Evolutionary conservation across 2,113 vertebrate genomes (phyloP).

Genomic region (Hippocampus mohnikei): DNA sequence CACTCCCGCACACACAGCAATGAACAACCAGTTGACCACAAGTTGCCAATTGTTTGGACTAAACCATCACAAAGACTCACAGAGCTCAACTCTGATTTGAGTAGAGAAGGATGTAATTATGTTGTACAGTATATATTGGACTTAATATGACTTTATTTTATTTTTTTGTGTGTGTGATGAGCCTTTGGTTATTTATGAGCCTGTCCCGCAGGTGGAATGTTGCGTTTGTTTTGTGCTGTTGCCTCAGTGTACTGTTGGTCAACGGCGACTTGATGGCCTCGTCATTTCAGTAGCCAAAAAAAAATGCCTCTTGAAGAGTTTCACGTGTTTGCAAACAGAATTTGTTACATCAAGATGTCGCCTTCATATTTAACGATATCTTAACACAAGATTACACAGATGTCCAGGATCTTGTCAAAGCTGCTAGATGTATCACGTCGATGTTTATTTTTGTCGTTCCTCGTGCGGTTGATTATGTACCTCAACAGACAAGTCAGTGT

Average conservation of each 20-base stretch:
- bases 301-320: conserved; percentile 14
- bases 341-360: background rate
- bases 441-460: conserved; percentile 19
- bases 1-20: background rate
- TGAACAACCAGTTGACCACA: conserved; percentile 25
- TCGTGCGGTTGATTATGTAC: conserved; percentile 16
- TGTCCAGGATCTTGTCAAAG: conserved; percentile 16
- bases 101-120: conserved; percentile 38
- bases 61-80: background rate
- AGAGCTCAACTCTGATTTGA: conserved; percentile 5
- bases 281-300: conserved; percentile 32
- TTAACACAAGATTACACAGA: background rate
- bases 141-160: conserved; percentile 45
- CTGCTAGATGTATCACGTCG: conserved; percentile 21
- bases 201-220: conserved; percentile 42
- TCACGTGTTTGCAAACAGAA: conserved; percentile 3
- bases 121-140: conserved; percentile 58
- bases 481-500: conserved; percentile 17
- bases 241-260: conserved; percentile 10
- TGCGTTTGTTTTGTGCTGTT: conserved; percentile 28
- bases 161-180: conserved; percentile 29
- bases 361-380: conserved; percentile 15
- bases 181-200: conserved; percentile 55
- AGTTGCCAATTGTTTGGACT: conserved; percentile 25
- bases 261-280: conserved; percentile 24